Evolutionary conservation across 2,797 vertebrate genomes (phyloP), one percentile per base, ranked within the genome.

Genomic region (Dermochelys coriacea): DNA sequence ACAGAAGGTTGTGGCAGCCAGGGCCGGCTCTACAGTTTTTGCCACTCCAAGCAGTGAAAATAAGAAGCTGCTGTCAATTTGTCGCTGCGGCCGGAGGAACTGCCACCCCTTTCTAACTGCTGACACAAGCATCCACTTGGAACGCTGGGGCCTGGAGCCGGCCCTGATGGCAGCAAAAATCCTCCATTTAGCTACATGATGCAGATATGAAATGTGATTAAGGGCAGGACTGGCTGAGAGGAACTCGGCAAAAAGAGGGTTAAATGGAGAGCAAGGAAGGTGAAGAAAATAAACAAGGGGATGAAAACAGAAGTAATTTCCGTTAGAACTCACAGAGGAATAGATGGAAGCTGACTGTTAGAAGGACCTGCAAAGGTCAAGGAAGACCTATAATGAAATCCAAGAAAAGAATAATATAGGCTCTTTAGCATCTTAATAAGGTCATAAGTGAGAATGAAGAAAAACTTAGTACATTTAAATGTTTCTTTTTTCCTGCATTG

Each of bases 361-460:
- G 16, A 93, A 81, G 75, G 21, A 82, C 68, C 2, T 3, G 77
- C 55, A 88, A 87, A 55, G 6, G 1, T 75, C n/a, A 29, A 61
- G 74, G 6, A 41, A 74, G 34, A 31, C 16, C 61, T 83, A 23
- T 49, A 74, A 75, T 59, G 5, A 51, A 80, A 86, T 21, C 12
- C 2, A 16, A 80, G 5, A 86, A 64, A 68, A 45, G 11, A 18
- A 18, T 29, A 71, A 79, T 41, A 21, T 31, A 74, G 74, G 41
- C 29, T 11, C 54, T 89, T 86, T 55, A 77, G 54, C 80, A 77
- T 41, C n/a, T 84, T 64, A 29, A 54, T n/a, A 83, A 80, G 4
- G n/a, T 25, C 5, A 4, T 50, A 84, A 94, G 61, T 75, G 74
- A 71, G 31, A 87, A 47, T 87, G n/a, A 82, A 91, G 57, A 57